Evolutionary conservation across 2,113 vertebrate genomes (phyloP), one percentile per base, ranked within the genome.

Genomic region (Coracopsis vasa): DNA sequence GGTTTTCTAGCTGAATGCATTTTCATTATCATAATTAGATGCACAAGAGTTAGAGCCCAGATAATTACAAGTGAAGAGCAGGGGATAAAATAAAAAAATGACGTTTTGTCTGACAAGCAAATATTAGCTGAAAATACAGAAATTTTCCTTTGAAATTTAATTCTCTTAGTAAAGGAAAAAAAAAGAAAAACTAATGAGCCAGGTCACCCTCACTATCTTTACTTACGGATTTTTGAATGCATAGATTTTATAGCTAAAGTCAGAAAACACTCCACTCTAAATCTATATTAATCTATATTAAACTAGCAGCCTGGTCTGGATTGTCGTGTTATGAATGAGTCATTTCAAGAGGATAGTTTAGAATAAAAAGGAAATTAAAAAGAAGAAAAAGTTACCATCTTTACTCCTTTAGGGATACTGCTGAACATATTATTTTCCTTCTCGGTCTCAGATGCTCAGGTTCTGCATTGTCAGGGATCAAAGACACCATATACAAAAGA

Each of bases 81-180:
- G 8, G 28, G 56, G 23, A 94, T 66, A 84, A 94, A 89, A 94
- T 39, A 66, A 16, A 47, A 80, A 81, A 80, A 64, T 73, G 6
- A 67, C 23, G 75, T 87, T 74, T 75, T 16, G 10, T 84, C 42
- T 75, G 87, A 70, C 27, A 93, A 75, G 64, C 6, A 95, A 92
- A 88, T 88, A 79, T 81, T 69, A 92, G 28, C 72, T 89, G 56
- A 92, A 94, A 96, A 72, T 69, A 64, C 45, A 82, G 17, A 65
- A 2, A 53, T 69, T 77, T 28, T 78, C 28, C 88, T 88, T 81
- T 54, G 41, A 82, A 75, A 78, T 80, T 62, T 80, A 77, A 70
- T 81, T 94, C 64, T 90, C 16, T 77, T 86, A 72, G 13, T 74
- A 86, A 94, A 87, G 9, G 11, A 88, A 81, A 94, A 79, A 7